Evolutionary conservation across 2,888 invertebrate genomes (phyloP).

Genomic region (Polyommatus iphigenia): DNA sequence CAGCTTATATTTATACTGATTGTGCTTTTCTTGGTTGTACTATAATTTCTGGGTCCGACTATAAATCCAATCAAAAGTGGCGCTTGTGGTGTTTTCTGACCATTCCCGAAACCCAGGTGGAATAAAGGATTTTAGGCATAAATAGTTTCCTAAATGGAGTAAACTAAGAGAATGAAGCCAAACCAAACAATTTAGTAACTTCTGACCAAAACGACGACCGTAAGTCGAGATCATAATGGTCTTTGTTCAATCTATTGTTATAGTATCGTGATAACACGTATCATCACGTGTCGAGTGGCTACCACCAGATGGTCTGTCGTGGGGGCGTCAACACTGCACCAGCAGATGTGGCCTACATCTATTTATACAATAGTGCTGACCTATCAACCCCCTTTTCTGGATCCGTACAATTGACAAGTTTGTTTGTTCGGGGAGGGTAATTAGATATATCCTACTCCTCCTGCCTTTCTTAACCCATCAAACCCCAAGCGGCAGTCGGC

Average conservation of each 20-base stretch:
- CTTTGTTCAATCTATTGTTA: conserved; percentile 10
- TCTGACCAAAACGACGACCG: background rate
- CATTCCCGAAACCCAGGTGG: background rate
- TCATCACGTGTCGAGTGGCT: conserved; percentile 32
- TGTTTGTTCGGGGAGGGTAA: too few relatives aligned
- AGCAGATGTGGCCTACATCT: conserved; percentile 3
- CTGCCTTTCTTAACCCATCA: too few relatives aligned
- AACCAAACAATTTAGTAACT: background rate
- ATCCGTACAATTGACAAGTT: background rate
- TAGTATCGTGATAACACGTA: conserved; percentile 28
- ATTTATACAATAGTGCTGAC: background rate
- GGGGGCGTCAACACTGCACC: conserved; percentile 31
- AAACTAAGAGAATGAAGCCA: background rate
- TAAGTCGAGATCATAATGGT: background rate
- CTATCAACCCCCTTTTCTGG: background rate
- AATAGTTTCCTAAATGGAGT: background rate
- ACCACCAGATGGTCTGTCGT: conserved; percentile 33
- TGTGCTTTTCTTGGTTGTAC: too few relatives aligned
- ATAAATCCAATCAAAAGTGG: too few relatives aligned
- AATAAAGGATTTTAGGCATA: background rate
- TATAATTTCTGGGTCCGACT: too few relatives aligned
- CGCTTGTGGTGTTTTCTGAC: too few relatives aligned
- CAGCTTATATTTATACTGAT: too few relatives aligned
- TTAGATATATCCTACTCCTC: too few relatives aligned
- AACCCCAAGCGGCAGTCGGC: too few relatives aligned